A percentile compares a stretch with the other conserved stretches of the same genome.
Conservation (phyloP, 1,140 invertebrate genomes). For the Pseudomyrmex concolor region DNA sequence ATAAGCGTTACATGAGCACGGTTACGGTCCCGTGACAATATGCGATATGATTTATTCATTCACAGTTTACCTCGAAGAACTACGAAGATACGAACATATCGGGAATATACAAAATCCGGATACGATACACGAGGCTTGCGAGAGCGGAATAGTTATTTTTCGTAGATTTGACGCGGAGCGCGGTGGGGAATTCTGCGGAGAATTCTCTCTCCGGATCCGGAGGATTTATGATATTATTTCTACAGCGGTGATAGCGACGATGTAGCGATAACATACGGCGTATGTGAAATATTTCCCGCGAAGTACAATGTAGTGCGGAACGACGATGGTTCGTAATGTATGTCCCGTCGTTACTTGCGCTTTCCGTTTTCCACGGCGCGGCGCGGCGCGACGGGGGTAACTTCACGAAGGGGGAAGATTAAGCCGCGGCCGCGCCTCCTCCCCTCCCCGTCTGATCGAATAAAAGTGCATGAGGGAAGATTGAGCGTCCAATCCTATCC, state of each 20-base stretch:
- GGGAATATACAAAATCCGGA: background rate
- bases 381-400: background rate
- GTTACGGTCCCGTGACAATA: too few relatives aligned
- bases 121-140: background rate
- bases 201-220: conserved; percentile 11
- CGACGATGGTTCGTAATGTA: conserved; percentile 64
- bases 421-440: conserved; percentile 38
- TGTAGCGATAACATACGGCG: conserved; percentile 56
- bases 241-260: conserved; percentile 52
- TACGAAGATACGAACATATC: conserved; percentile 2
- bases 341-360: conserved; percentile 57
- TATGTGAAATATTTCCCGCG: conserved; percentile 51
- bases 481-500: conserved; percentile 36
- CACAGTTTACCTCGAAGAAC: background rate
- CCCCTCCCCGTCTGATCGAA: conserved; percentile 37
- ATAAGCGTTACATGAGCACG: too few relatives aligned
- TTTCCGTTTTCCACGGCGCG: conserved; percentile 32
- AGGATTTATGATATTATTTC: conserved; percentile 60
- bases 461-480: conserved; percentile 46
- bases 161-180: background rate
- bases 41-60: conserved; percentile 2
- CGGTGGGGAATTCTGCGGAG: conserved; percentile 10
- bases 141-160: conserved; percentile 46
- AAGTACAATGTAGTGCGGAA: conserved; percentile 50
- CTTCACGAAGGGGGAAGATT: conserved; percentile 41